Evolutionary conservation across 2,113 vertebrate genomes (phyloP), one percentile per base, ranked within the genome.

Genomic region (Monopterus albus): DNA sequence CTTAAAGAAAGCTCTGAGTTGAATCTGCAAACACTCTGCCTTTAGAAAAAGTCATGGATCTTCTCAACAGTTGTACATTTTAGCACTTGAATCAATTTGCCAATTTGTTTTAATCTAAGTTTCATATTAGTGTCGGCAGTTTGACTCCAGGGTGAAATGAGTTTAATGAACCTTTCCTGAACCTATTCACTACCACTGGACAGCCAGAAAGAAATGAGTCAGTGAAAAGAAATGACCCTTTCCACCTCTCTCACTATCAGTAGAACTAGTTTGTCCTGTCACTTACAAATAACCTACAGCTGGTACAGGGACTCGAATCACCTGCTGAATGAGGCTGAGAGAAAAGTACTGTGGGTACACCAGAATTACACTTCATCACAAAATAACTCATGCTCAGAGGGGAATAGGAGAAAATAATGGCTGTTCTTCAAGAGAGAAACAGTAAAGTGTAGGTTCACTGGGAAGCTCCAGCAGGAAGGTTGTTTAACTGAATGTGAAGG

Each of bases 401-500:
- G 69, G 51, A 51, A 23, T 14, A 3, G 28, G 9, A 12, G 50
- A 47, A 63, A 63, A 46, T 58, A 0, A 63, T 39, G 57, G 38
- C 29, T 36, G 49, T n/a, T 2, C 25, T 25, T 7, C 35, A 5
- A 11, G 46, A 52, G n/a, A 18, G 70, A 23, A 31, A 18, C 18
- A 0, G 42, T 8, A 43, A 36, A 14, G 62, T 29, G 6, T 25
- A 6, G 20, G 31, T 26, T 40, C 42, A 28, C 20, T 11, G 49
- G 50, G 51, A 71, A 62, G 63, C 26, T 59, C 80, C 72, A 71
- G 79, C 62, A 73, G 63, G 67, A 69, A 11, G 39, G 12, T 35
- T n/a, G 65, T 46, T 55, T 21, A 52, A 15, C 61, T 18, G 40
- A 40, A 35, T 9, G 36, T 33, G 33, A 62, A 58, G 66, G 23